phyloP scores from a whole-genome alignment of 2,113 vertebrate species.

The Tachycineta bicolor region DNA sequence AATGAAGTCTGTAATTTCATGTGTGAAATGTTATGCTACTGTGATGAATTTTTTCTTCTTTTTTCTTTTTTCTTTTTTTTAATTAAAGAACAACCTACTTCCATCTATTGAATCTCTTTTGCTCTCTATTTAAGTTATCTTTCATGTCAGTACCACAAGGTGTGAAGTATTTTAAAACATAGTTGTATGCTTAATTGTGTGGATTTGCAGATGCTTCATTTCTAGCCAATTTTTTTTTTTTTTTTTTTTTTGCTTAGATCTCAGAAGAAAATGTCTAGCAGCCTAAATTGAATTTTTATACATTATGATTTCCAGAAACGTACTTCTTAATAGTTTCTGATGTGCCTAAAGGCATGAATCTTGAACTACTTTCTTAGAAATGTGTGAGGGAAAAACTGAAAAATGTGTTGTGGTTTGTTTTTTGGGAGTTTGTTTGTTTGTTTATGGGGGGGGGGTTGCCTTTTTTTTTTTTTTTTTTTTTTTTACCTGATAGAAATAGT shows the following conservation, averaged over 20 bases:
- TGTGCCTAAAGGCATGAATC: constrained; percentile 74
- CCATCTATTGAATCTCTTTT: constrained; percentile 28
- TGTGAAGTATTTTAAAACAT: constrained; percentile 55
- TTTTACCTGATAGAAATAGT: background rate
- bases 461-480: background rate
- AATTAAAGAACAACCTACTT: constrained; percentile 54
- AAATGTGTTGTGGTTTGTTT: background rate
- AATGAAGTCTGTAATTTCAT: constrained; percentile 23
- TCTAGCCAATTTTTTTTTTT: constrained; percentile 64
- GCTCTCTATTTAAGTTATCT: constrained; percentile 61
- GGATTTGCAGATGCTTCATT: constrained; percentile 67
- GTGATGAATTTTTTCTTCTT: constrained; percentile 39
- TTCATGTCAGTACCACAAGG: constrained; percentile 48
- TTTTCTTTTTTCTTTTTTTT: constrained; percentile 3
- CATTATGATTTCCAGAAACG: constrained; percentile 76
- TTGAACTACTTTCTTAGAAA: constrained; percentile 61
- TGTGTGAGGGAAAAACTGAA: constrained; percentile 15
- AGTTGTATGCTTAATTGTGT: constrained; percentile 64
- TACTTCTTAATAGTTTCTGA: constrained; percentile 77
- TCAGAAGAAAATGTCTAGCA: constrained; percentile 63
- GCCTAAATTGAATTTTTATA: constrained; percentile 78
- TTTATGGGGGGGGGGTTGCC: too few relatives aligned
- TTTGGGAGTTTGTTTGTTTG: background rate
- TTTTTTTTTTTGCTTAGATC: constrained; percentile 41
- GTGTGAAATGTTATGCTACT: background rate